Evolutionary conservation across 1,140 invertebrate species (phyloP), one percentile per base, ranked within the genome.

Genomic region (Leucophenga varia): DNA sequence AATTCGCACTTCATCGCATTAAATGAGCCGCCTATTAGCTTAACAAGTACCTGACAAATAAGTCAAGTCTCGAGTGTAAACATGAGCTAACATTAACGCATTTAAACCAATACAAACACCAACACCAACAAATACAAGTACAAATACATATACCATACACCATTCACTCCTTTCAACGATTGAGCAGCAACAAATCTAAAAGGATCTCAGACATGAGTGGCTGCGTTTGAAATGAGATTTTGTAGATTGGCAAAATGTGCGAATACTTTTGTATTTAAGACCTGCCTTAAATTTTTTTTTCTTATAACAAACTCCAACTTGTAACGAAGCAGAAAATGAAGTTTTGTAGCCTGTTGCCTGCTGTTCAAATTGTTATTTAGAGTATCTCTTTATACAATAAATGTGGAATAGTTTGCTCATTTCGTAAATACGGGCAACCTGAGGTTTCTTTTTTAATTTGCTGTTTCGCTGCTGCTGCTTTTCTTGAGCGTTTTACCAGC

Each of bases 11-110:
- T 63, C 59, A 57, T 67, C 51, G 59, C 54, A 63, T 67, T 67
- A 68, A 67, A 67, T 67, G 59, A 43, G 63, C 59, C 48, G 56
- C 5, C 63, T 67, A 67, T 67, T 67, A 67, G 56, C 63, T 67
- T 67, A 63, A 67, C 63, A 65, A 65, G 63, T 65, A 65, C 63
- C 63, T 65, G 63, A 65, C 63, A 65, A 65, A 67, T 65, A 65
- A 65, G 63, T 67, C 65, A 65, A 65, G 67, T 59, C 63, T 54
- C 59, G 41, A 52, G 60, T 63, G 61, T 59, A 61, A 65, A 67
- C 63, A 65, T 52, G 63, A 57, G 60, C 55, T 50, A 52, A 52
- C 63, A 67, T 65, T 67, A 67, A 67, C 55, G 50, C 63, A 55
- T 50, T 50, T 43, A 43, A 41, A 34, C 36, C n/a, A 9, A 42